Percentiles rank a stretch among this genome's conserved stretches.
These are phyloP conservation scores for Clivina fossor DNA, from an alignment of 2,888 invertebrate species.

Conservation along the genomic window DNA sequence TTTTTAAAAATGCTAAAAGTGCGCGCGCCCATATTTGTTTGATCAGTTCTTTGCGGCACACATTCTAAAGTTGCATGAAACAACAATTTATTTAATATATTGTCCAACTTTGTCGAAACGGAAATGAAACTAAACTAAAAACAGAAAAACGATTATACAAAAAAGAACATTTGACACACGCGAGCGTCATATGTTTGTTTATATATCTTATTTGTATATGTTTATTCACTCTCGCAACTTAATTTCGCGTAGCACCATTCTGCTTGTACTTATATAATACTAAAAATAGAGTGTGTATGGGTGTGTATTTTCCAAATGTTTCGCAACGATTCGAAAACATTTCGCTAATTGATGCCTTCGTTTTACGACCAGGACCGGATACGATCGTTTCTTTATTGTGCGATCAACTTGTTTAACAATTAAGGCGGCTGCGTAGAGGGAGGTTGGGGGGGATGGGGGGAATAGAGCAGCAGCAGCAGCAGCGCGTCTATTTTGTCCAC, in stretches of 20 bases:
- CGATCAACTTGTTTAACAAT: constrained; percentile 7
- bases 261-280: constrained; percentile 25
- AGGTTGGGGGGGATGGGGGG: constrained; percentile 3
- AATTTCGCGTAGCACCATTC: constrained; percentile 20
- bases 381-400: constrained; percentile 8
- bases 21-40: no score
- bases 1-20: no score
- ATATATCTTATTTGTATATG: neutral
- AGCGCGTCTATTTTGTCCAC: no score
- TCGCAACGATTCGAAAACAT: constrained; percentile 12
- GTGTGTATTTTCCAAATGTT: no score
- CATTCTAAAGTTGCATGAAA: no score
- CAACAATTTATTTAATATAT: no score
- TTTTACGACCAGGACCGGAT: neutral
- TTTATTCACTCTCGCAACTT: constrained; percentile 11
- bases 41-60: no score
- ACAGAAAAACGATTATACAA: no score
- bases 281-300: constrained; percentile 14
- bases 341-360: constrained; percentile 5
- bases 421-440: constrained; percentile 6
- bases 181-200: constrained; percentile 7
- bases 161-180: constrained; percentile 11
- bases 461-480: no score
- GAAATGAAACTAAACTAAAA: no score
- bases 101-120: no score